Conservation (phyloP, 2,113 vertebrate genomes). For the Rynchops niger region DNA sequence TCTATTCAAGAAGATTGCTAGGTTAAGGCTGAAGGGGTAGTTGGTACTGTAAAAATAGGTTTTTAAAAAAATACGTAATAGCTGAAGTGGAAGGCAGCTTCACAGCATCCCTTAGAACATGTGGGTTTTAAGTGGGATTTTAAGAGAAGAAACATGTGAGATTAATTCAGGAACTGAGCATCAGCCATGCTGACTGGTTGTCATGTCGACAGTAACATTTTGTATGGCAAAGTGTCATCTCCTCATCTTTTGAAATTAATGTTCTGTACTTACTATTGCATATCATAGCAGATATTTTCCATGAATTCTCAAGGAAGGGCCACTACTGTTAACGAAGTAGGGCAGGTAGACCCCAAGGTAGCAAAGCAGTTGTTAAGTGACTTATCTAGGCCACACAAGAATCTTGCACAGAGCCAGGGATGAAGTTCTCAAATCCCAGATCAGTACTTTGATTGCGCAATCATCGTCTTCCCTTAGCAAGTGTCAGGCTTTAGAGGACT, state of each 20-base stretch:
- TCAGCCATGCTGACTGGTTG: neutral
- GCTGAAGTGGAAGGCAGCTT: neutral
- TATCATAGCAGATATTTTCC: neutral
- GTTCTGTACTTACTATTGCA: neutral
- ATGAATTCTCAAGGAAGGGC: neutral
- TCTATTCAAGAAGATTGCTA: neutral
- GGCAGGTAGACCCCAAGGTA: neutral
- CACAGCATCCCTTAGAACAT: neutral
- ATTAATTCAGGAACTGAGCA: neutral
- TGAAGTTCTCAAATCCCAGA: neutral
- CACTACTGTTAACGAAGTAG: neutral
- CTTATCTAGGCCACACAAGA: neutral
- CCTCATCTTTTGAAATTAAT: neutral
- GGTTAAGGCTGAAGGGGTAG: neutral
- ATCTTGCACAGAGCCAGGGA: neutral
- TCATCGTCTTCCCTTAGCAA: neutral
- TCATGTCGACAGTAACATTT: neutral
- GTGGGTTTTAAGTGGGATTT: neutral
- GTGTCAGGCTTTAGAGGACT: neutral
- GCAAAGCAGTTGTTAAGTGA: neutral
- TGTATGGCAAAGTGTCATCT: neutral
- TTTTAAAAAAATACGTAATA: neutral
- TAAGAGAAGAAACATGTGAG: neutral
- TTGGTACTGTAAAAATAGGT: neutral
- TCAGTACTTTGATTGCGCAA: neutral